A percentile compares a stretch with the other conserved stretches of the same genome.
phyloP scores from a whole-genome alignment of 2,888 invertebrate genomes.

The Eupithecia centaureata region DNA sequence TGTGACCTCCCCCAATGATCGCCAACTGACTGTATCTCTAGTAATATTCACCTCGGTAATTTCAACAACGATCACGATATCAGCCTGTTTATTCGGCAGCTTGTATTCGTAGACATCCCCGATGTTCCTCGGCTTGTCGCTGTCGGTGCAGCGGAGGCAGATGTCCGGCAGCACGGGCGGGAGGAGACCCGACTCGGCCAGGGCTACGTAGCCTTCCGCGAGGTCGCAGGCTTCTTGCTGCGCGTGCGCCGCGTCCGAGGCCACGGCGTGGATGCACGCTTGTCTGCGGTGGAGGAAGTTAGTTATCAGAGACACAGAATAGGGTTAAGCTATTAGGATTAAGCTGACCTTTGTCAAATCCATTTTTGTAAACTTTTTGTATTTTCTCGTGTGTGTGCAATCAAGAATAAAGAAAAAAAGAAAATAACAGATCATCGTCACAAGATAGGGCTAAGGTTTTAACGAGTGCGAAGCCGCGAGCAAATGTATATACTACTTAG shows the following conservation, averaged over 20 bases:
- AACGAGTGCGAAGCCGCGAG: too few relatives aligned
- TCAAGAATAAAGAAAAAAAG: too few relatives aligned
- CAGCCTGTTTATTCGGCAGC: slow-evolving; percentile 89
- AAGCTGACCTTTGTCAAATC: too few relatives aligned
- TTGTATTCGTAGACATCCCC: slow-evolving; percentile 87
- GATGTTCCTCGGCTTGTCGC: slow-evolving; percentile 69
- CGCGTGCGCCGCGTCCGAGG: slow-evolving; percentile 64
- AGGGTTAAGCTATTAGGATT: too few relatives aligned
- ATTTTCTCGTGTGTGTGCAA: too few relatives aligned
- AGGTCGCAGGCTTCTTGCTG: slow-evolving; percentile 86
- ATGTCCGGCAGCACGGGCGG: slow-evolving; percentile 85
- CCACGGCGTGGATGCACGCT: slow-evolving; percentile 89
- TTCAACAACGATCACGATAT: slow-evolving; percentile 91
- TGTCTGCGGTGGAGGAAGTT: slow-evolving; percentile 82
- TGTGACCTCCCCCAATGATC: too few relatives aligned
- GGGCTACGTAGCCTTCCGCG: slow-evolving; percentile 87
- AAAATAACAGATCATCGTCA: too few relatives aligned
- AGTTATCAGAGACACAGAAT: too few relatives aligned
- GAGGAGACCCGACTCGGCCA: slow-evolving; percentile 85
- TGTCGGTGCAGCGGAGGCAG: slow-evolving; percentile 85
- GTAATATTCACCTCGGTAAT: slow-evolving; percentile 69
- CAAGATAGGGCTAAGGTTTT: too few relatives aligned
- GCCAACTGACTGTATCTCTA: too few relatives aligned
- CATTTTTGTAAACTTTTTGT: too few relatives aligned
- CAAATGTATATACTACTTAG: too few relatives aligned